Percentiles rank a stretch among this genome's conserved stretches.
These are phyloP conservation scores for Hypocryptadius cinnamomeus DNA, from an alignment of 2,113 vertebrate genomes.

Conservation along the genomic window DNA sequence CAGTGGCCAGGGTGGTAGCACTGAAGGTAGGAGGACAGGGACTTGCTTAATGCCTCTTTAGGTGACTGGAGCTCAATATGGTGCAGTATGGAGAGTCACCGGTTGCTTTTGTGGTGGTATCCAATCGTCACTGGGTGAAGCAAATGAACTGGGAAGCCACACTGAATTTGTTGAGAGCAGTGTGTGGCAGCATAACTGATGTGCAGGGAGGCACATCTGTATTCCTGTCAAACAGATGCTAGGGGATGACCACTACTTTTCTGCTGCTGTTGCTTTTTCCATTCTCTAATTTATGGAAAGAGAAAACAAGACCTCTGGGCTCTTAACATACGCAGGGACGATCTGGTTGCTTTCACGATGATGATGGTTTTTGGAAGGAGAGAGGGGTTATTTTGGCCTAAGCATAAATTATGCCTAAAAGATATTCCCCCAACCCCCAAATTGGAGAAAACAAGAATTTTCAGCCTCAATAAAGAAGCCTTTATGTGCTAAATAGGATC, in stretches of 20 bases:
- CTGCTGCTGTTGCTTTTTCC: background rate
- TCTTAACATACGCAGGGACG: background rate
- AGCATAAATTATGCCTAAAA: background rate
- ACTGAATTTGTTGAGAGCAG: background rate
- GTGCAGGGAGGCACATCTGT: background rate
- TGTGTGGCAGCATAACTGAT: background rate
- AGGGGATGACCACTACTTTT: background rate
- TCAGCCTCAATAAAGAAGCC: background rate
- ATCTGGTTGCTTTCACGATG: background rate
- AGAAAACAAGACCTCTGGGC: background rate
- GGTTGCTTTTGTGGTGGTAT: background rate
- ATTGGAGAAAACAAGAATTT: background rate
- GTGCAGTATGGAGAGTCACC: background rate
- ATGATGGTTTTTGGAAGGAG: background rate
- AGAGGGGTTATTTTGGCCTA: background rate
- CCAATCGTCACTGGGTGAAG: background rate
- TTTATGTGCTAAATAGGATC: background rate
- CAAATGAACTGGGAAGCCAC: background rate
- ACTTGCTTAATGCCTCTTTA: background rate
- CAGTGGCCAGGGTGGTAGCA: background rate
- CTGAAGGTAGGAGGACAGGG: background rate
- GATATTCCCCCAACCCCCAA: background rate
- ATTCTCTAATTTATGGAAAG: background rate
- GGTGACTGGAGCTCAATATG: background rate
- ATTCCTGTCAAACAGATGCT: background rate